phyloP scores from a whole-genome alignment of 2,113 vertebrate species.

The Neogale vison region DNA sequence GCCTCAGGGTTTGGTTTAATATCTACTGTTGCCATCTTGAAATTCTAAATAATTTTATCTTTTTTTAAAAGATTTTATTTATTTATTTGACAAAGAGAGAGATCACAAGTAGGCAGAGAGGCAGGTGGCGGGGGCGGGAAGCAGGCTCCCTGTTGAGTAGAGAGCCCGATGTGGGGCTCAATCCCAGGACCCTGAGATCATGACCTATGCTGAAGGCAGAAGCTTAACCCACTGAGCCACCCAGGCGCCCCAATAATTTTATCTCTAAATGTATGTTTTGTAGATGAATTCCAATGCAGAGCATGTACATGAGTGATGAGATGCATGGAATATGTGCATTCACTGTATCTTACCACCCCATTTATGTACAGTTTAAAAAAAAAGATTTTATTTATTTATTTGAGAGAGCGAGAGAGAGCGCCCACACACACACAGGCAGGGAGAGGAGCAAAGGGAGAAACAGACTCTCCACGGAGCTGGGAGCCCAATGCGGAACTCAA shows the following conservation, averaged over 20 bases:
- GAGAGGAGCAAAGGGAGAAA: background rate
- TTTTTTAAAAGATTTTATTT: no score
- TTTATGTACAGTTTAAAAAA: background rate
- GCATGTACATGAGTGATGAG: background rate
- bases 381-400: background rate
- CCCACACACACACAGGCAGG: accelerated
- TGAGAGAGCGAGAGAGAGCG: background rate
- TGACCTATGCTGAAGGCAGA: no score
- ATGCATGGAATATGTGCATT: background rate
- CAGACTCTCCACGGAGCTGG: background rate
- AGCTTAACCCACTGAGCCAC: no score
- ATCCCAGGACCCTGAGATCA: no score
- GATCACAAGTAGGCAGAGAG: no score
- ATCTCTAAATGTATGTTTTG: background rate
- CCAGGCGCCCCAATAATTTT: background rate
- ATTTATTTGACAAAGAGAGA: no score
- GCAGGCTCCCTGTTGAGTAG: no score
- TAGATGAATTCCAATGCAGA: conserved; percentile 4
- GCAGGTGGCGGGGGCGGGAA: no score
- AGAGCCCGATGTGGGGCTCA: no score
- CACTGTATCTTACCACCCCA: background rate
- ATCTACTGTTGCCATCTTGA: background rate
- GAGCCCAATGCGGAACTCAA: accelerated
- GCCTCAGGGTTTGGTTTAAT: background rate
- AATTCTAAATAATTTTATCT: conserved; percentile 42